These are phyloP conservation scores for Limonius californicus DNA, from an alignment of 1,140 invertebrate species.

Conservation along the genomic window DNA sequence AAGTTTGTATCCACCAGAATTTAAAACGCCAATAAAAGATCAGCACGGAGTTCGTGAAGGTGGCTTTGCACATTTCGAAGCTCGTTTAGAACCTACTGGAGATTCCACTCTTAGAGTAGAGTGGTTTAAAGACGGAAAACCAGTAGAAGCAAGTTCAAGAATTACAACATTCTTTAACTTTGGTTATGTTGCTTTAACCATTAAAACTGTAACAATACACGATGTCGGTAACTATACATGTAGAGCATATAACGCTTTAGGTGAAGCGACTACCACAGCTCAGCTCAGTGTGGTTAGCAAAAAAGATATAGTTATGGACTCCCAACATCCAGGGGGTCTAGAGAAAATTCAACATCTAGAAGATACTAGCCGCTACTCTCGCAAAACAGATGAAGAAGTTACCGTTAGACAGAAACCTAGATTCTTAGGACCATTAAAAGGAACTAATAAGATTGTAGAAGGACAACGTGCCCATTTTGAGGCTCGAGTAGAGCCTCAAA, in stretches of 20 bases:
- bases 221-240: conserved; percentile 93
- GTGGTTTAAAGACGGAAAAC: conserved; percentile 92
- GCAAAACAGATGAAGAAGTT: conserved; percentile 67
- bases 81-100: conserved; percentile 87
- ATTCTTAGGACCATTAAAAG: conserved; percentile 83
- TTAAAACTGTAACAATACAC: conserved; percentile 85
- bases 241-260: conserved; percentile 80
- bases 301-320: conserved; percentile 80
- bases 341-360: conserved; percentile 87
- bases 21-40: conserved; percentile 90
- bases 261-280: conserved; percentile 84
- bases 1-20: conserved; percentile 77
- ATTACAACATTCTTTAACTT: conserved; percentile 96
- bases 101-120: conserved; percentile 89
- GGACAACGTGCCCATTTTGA: conserved; percentile 96
- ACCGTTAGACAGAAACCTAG: conserved; percentile 72
- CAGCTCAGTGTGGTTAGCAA: conserved; percentile 82
- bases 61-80: conserved; percentile 94
- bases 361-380: conserved; percentile 69
- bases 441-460: conserved; percentile 91
- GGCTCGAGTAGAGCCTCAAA: conserved; percentile 89
- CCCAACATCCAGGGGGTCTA: conserved; percentile 80
- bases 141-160: conserved; percentile 87
- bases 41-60: conserved; percentile 85
- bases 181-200: conserved; percentile 93